Base-by-base conservation (phyloP, 2,888 invertebrate genomes). In the Lasius fuliginosus region DNA sequence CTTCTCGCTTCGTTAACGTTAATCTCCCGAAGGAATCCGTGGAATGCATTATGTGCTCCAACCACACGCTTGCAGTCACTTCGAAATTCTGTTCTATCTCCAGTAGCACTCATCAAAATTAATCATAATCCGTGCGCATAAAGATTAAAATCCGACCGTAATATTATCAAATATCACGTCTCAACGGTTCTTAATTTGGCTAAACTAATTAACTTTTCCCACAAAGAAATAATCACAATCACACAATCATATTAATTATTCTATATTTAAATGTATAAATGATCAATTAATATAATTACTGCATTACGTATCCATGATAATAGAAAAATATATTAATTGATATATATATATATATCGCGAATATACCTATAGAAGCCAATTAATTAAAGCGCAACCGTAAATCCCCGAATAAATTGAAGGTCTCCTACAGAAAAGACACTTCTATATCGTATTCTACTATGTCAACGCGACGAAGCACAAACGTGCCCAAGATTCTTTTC, bases 11-110 rank as follows among this genome's bases (percentile, higher is more conserved):
- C 79, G 71, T 79, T 79, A 69, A 69, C 60, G 60, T 46, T 79
- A 79, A 79, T 69, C 60, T 79, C 79, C 71, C 79, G 71, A 60
- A 79, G 79, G 79, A 79, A 79, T 79, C 71, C 23, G 33, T 58
- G 58, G 69, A 79, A 79, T 71, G 79, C 71, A 79, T 79, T 79
- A 79, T 60, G 46, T 60, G 71, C 18, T 36, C 60, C 36, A 71
- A 60, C 33, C 36, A 49, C 46, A 71, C 33, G 33, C 71, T 79
- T 71, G 71, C 46, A 71, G 27, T 71, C 69, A 79, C 79, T 79
- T 79, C 18, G 69, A 79, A 79, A 79, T 69, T 79, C 79, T 71
- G 71, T 33, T 81, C 71, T 49, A 81, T 71, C 71, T 81, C 71
- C 46, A 36, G 27, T 60, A 60, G 60, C 69, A 60, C 58, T 81